Base-by-base conservation (phyloP, 1,140 invertebrate genomes). In the Heliconius melpomene region DNA sequence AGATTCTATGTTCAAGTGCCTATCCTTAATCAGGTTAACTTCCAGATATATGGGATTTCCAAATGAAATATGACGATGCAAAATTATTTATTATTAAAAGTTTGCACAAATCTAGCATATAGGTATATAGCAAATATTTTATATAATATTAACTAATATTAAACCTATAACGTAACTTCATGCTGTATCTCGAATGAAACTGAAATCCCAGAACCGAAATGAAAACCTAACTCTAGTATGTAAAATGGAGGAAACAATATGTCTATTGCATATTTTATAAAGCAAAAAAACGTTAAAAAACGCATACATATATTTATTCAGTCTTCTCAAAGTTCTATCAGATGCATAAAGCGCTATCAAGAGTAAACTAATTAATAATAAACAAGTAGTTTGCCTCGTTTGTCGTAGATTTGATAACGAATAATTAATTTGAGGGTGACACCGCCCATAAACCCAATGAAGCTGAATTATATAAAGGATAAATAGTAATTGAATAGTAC, bases 331-430 rank as follows among this genome's bases (percentile, higher is more conserved):
- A 36, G 6, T 66, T n/a, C 9, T 7, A 38, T 72, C 20, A 72
- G n/a, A 72, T 38, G 36, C 71, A 72, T 72, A 72, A 72, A 72
- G 71, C 18, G 18, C 32, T 38, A 38, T 72, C 71, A n/a, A 72
- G 71, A 20, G 32, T 72, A 66, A 66, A 66, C 71, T 72, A 40
- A 72, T 72, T 72, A 72, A 72, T 72, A 72, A 72, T 72, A 72
- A 72, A 72, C 71, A 72, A 72, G 71, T 72, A 32, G 32, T 29
- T 66, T 20, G 71, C 36, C n/a, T 36, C 71, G 32, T 36, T 36
- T 36, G 32, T 36, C 32, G 71, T 72, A 36, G 71, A 72, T 72
- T 38, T 72, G 71, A 72, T 72, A 72, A 23, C 36, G 36, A 72
- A 72, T 72, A 72, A 72, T 72, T 72, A 72, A 72, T 72, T 72